phyloP scores from a whole-genome alignment of 2,113 vertebrate species.

The Nothocercus nigrocapillus region DNA sequence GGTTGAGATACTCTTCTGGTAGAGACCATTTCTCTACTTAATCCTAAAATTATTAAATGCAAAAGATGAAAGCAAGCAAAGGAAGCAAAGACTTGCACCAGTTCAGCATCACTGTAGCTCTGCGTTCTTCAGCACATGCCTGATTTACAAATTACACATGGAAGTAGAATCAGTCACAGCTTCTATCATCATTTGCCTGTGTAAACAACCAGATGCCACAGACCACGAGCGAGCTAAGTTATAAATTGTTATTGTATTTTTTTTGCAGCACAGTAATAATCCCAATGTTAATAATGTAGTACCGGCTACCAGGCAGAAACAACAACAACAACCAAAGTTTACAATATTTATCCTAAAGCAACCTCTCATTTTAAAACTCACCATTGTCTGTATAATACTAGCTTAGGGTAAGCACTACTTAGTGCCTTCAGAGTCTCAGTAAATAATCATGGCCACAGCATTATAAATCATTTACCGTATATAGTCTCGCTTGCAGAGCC shows the following conservation, averaged over 20 bases:
- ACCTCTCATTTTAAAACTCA: neutral
- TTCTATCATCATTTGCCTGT: neutral
- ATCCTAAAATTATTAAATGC: neutral
- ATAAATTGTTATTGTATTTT: neutral
- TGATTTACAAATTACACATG: neutral
- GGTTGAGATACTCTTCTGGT: neutral
- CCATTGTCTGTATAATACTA: neutral
- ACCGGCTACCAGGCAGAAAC: neutral
- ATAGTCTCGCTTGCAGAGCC: neutral
- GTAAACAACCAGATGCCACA: neutral
- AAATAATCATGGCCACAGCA: neutral
- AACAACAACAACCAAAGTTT: neutral
- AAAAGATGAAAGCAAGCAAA: neutral
- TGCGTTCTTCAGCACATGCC: neutral
- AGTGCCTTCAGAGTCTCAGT: neutral
- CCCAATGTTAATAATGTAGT: neutral
- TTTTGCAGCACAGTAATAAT: neutral
- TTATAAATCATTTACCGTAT: constrained; percentile 56
- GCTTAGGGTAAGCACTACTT: neutral
- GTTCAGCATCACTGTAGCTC: neutral
- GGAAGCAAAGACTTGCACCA: neutral
- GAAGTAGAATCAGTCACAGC: neutral
- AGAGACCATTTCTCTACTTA: neutral
- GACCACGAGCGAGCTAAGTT: neutral
- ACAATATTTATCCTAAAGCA: neutral